Evolutionary conservation across 2,888 invertebrate species (phyloP).

Genomic region (Meghimatium bilineatum): DNA sequence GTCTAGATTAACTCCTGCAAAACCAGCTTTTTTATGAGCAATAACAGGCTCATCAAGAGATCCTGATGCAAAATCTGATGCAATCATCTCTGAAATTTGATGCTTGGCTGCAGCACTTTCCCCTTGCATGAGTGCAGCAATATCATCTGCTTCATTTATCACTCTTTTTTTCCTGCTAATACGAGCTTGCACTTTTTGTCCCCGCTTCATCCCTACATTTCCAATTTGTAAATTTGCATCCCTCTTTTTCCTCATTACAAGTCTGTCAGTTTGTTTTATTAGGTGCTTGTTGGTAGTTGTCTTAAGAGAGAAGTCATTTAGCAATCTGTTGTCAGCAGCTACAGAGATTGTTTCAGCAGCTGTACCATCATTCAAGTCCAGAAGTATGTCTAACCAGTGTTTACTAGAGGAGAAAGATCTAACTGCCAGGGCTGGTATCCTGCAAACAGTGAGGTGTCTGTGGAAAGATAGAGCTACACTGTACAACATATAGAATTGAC

Average conservation of each 20-base stretch:
- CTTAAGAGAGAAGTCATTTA: neutral
- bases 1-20: neutral
- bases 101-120: slow-evolving; percentile 10
- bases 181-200: neutral
- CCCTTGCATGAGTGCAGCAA: slow-evolving; percentile 39
- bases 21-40: too few relatives aligned
- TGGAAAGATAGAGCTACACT: neutral
- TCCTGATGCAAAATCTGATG: slow-evolving; percentile 35
- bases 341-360: neutral
- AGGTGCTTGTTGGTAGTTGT: neutral
- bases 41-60: slow-evolving; percentile 22
- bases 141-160: slow-evolving; percentile 36
- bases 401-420: neutral
- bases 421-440: neutral
- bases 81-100: slow-evolving; percentile 41
- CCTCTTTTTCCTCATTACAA: neutral
- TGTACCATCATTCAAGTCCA: slow-evolving; percentile 4
- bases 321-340: neutral
- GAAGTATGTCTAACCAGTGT: slow-evolving; percentile 22
- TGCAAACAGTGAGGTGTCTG: slow-evolving; percentile 15
- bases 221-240: neutral
- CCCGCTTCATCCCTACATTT: neutral
- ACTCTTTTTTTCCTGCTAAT: neutral
- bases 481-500: neutral
- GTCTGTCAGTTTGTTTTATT: neutral